phyloP scores from a whole-genome alignment of 1,140 invertebrate species.

The Dinoponera quadriceps region DNA sequence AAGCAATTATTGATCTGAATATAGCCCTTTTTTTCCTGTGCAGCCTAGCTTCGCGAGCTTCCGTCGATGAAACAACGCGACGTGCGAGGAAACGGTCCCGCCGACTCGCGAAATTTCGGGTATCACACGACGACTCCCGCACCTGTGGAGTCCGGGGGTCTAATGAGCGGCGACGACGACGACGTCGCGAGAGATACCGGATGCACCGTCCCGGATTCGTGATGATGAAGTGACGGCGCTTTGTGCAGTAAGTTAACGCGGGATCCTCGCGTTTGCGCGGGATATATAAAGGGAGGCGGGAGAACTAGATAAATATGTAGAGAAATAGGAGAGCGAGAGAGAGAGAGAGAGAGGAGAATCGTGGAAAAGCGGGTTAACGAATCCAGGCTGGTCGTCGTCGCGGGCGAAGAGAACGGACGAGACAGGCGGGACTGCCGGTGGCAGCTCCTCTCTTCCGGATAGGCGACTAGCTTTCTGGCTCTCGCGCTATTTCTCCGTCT shows the following conservation, averaged over 20 bases:
- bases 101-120: no score
- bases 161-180: neutral
- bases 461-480: constrained; percentile 38
- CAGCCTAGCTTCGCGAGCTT: no score
- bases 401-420: neutral
- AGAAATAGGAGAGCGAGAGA: no score
- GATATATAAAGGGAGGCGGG: no score
- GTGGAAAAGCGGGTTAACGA: constrained; percentile 30
- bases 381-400: neutral
- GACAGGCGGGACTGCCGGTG: constrained; percentile 39
- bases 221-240: neutral
- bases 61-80: no score
- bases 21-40: no score
- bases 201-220: neutral
- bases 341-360: neutral
- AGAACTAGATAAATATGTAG: no score
- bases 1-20: no score
- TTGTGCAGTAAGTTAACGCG: neutral
- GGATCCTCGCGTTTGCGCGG: no score
- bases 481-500: constrained; percentile 48
- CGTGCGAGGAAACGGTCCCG: no score
- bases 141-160: neutral
- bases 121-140: no score
- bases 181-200: neutral
- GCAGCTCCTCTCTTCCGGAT: constrained; percentile 52